Conservation (phyloP, 2,797 vertebrate species). For the Pseudomugil gertrudae region DNA sequence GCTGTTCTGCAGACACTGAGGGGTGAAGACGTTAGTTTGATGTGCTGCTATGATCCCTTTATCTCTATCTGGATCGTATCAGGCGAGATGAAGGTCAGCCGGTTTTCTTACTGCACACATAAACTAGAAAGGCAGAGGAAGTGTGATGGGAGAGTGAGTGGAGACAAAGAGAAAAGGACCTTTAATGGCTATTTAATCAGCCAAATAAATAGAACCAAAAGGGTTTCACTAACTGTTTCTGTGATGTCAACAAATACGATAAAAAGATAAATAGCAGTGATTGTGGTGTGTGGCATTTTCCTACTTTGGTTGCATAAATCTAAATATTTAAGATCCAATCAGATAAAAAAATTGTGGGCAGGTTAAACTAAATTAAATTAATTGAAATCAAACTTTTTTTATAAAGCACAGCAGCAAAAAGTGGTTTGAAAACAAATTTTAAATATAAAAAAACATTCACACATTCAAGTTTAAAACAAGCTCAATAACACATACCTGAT, state of each 20-base stretch:
- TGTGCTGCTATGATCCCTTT: constrained; percentile 73
- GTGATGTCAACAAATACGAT: constrained; percentile 15
- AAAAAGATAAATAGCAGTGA: not conserved
- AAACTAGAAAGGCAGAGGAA: constrained; percentile 32
- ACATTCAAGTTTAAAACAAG: too few relatives aligned
- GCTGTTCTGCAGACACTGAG: constrained; percentile 65
- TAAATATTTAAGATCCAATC: not conserved
- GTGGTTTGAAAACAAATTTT: too few relatives aligned
- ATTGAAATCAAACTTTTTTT: too few relatives aligned
- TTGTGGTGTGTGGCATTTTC: not conserved
- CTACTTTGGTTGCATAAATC: not conserved
- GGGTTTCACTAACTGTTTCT: too few relatives aligned
- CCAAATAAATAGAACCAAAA: not conserved
- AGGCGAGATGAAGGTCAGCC: constrained; percentile 77
- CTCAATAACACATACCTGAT: too few relatives aligned
- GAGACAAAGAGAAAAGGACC: not conserved
- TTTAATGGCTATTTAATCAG: constrained; percentile 1
- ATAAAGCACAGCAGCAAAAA: too few relatives aligned
- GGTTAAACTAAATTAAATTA: not conserved
- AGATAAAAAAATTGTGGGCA: not conserved
- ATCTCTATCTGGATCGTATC: constrained; percentile 75
- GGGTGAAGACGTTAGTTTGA: constrained; percentile 80
- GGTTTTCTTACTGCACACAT: constrained; percentile 38
- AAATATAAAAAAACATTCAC: too few relatives aligned
- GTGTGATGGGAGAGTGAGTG: constrained; percentile 20